phyloP scores from a whole-genome alignment of 2,113 vertebrate genomes.

The Enhydra lutris region DNA sequence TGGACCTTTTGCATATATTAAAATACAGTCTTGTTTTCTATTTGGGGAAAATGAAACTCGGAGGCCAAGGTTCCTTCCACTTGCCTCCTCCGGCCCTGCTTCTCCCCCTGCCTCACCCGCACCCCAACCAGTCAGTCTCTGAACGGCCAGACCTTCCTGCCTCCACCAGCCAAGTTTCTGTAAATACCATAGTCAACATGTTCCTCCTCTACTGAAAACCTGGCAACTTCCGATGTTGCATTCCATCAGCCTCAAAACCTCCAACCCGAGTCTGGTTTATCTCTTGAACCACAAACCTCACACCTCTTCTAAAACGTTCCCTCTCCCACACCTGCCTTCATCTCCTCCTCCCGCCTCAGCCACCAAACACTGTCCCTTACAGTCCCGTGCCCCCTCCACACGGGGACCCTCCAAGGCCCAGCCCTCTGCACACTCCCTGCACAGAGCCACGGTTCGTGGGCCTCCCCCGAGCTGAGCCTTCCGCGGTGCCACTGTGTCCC shows the following conservation, averaged over 20 bases:
- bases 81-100: fast-evolving
- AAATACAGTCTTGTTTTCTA: background rate
- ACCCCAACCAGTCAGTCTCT: background rate
- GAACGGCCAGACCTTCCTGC: background rate
- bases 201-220: background rate
- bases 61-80: background rate
- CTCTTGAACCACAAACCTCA: background rate
- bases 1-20: background rate
- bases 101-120: background rate
- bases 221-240: background rate
- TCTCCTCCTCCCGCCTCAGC: too few relatives aligned
- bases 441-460: fast-evolving
- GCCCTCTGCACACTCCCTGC: background rate
- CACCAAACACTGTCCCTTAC: too few relatives aligned
- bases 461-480: background rate
- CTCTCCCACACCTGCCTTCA: too few relatives aligned
- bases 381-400: background rate
- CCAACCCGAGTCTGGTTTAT: background rate
- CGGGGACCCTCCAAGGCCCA: fast-evolving
- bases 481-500: fast-evolving
- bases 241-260: background rate
- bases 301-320: background rate
- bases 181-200: background rate
- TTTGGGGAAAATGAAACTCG: background rate
- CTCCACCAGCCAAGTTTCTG: background rate